Conservation (phyloP, 2,113 vertebrate species). For the Mastomys natalensis region DNA sequence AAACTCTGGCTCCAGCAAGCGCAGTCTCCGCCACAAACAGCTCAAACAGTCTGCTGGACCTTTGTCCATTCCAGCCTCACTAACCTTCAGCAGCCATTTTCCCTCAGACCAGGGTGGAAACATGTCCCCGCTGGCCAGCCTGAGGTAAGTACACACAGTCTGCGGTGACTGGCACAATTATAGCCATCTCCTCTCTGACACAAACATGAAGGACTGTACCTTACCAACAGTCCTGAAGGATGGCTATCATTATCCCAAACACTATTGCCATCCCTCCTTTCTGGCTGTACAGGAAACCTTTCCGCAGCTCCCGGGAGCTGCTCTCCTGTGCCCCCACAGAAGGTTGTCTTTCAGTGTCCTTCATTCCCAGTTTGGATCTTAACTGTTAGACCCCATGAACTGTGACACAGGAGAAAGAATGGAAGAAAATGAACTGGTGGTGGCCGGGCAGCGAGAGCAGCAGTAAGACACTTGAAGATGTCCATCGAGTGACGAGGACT, state of each 20-base stretch:
- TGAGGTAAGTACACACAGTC: background rate
- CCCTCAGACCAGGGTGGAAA: background rate
- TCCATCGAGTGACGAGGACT: background rate
- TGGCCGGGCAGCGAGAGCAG: background rate
- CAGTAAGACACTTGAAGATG: background rate
- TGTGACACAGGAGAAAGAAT: background rate
- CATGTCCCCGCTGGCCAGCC: background rate
- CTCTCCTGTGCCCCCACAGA: background rate
- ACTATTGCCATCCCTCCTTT: background rate
- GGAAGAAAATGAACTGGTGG: background rate
- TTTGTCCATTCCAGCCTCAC: background rate
- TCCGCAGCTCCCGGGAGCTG: background rate
- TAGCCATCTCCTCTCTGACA: background rate
- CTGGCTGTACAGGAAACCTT: background rate
- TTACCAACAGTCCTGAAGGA: background rate
- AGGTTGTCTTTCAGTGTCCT: background rate
- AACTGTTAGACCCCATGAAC: background rate
- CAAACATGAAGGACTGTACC: background rate
- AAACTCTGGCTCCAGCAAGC: background rate
- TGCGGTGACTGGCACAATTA: background rate
- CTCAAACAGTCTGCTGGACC: background rate
- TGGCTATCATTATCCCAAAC: background rate
- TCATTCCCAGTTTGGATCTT: background rate
- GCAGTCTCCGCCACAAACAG: background rate
- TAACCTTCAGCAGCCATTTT: background rate